A percentile compares a stretch with the other conserved stretches of the same genome.
phyloP scores from a whole-genome alignment of 2,113 vertebrate genomes.

The Pholis gunnellus region DNA sequence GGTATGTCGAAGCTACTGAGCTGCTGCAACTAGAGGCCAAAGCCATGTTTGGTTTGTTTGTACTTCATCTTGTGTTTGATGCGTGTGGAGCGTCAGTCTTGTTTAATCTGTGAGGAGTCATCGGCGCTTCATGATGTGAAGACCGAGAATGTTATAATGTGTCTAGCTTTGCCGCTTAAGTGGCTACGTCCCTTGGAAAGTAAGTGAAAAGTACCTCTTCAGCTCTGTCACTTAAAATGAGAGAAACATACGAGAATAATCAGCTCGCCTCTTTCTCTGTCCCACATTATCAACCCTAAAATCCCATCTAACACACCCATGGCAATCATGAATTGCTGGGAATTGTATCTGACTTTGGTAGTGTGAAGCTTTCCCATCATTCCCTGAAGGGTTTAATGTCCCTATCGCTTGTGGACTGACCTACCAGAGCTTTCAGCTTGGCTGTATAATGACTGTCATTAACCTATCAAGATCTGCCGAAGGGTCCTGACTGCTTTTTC shows the following conservation, averaged over 20 bases:
- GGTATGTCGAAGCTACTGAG: slow-evolving; percentile 40
- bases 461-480: slow-evolving; percentile 80
- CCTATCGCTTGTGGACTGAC: slow-evolving; percentile 59
- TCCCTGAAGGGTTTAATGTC: slow-evolving; percentile 68
- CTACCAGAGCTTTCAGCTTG: slow-evolving; percentile 65
- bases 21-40: slow-evolving; percentile 40
- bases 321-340: slow-evolving; percentile 54
- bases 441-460: slow-evolving; percentile 79
- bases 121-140: background rate
- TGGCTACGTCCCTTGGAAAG: slow-evolving; percentile 25
- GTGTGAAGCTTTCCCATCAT: slow-evolving; percentile 81
- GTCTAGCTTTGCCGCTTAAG: background rate
- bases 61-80: slow-evolving; percentile 47
- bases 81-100: background rate
- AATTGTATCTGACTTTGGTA: slow-evolving; percentile 61
- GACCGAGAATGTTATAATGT: background rate
- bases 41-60: slow-evolving; percentile 54
- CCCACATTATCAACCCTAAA: slow-evolving; percentile 19
- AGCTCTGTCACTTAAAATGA: slow-evolving; percentile 24
- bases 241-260: slow-evolving; percentile 24
- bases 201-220: slow-evolving; percentile 13
- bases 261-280: slow-evolving; percentile 1
- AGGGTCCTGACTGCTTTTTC: slow-evolving; percentile 61
- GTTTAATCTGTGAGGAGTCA: slow-evolving; percentile 4
- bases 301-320: slow-evolving; percentile 45